Evolutionary conservation across 2,797 vertebrate genomes (phyloP), one percentile per base, ranked within the genome.

Genomic region (Mus spretus): DNA sequence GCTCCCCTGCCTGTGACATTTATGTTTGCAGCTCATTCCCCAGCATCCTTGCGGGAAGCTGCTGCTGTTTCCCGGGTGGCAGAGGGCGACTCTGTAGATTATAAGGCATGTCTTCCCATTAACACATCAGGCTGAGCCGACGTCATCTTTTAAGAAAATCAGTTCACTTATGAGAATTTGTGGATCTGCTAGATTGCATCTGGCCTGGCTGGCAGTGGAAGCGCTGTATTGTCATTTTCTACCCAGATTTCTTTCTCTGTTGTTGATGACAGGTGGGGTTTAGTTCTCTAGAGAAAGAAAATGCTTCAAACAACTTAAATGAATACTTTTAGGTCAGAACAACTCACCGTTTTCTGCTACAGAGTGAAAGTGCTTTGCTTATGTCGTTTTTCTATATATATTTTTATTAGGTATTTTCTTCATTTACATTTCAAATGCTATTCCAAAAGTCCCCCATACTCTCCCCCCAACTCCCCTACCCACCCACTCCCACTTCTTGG

Each of bases 281-380:
- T 90, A 50, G 34, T 89, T 94, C 80, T 92, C 84, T 61, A 79
- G 81, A 89, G 89, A 81, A 96, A 94, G 90, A 28, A 90, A 94
- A 93, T 57, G 81, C 63, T 87, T 90, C 31, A 92, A 37, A 82
- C 28, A 44, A 63, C 81, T 80, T 74, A 37, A 88, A 50, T 28
- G 53, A 72, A 13, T 67, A 47, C 91, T 91, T 94, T 40, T 47
- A 75, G 67, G 50, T 92, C 89, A 82, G 74, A 88, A 34, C 31
- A 70, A n/a, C 44, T 81, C 77, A 11, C 34, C 24, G 72, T 90
- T 96, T 93, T 84, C 87, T 81, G 74, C 74, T 85, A 65, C n/a
- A 70, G 83, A 59, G 47, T 91, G 80, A 96, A 93, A 87, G 93
- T 31, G 17, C 63, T 95, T 92, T 37, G 87, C n/a, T 91, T 83